Evolutionary conservation across 1,140 invertebrate genomes (phyloP).

Genomic region (Papilio xuthus): DNA sequence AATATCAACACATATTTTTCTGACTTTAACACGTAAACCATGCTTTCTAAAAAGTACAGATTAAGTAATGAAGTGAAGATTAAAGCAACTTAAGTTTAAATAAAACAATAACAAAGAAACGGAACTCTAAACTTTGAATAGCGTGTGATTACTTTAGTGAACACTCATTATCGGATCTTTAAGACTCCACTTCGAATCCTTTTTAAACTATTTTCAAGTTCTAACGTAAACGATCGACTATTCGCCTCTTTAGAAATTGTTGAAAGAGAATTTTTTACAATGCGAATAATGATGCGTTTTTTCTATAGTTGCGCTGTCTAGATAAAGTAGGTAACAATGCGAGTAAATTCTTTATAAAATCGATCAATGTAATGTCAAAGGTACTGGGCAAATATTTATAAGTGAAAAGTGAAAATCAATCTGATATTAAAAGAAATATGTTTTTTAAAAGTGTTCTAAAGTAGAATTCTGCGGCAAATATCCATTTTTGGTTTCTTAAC

Average conservation of each 20-base stretch:
- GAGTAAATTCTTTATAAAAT: neutral
- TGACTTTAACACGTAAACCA: neutral
- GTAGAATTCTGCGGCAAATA: too few species aligned
- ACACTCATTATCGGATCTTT: conserved; percentile 38
- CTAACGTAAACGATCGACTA: conserved; percentile 33
- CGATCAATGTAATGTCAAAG: neutral
- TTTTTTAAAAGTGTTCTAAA: too few species aligned
- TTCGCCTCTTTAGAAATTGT: conserved; percentile 13
- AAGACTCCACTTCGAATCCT: conserved; percentile 29
- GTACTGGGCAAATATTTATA: too few species aligned
- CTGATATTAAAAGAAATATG: too few species aligned
- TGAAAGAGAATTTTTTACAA: conserved; percentile 30
- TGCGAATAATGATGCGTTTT: conserved; percentile 8
- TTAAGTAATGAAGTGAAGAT: conserved; percentile 25
- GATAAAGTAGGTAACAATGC: neutral
- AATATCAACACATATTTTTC: too few species aligned
- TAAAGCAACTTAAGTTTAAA: conserved; percentile 1
- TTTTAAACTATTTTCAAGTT: conserved; percentile 37
- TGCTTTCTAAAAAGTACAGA: neutral
- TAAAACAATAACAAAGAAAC: conserved; percentile 21
- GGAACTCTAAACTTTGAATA: conserved; percentile 22
- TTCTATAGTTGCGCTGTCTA: neutral
- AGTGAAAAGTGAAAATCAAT: too few species aligned
- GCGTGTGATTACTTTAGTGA: conserved; percentile 33
- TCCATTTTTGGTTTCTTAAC: too few species aligned